Evolutionary conservation across 2,888 invertebrate genomes (phyloP).

Genomic region (Drosophila pegasa): DNA sequence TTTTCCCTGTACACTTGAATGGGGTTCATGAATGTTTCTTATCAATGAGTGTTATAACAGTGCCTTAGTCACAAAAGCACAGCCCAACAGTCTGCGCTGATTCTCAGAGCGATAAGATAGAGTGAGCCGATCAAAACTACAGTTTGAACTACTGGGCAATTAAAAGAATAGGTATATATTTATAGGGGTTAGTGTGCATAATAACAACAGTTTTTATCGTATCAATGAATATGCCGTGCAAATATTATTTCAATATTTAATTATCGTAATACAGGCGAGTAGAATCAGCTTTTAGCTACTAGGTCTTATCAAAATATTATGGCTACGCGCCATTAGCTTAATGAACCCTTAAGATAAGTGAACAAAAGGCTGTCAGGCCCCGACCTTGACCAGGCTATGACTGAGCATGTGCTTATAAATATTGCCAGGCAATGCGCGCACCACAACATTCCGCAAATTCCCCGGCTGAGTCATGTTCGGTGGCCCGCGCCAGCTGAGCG

Average conservation of each 20-base stretch:
- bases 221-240: conserved; percentile 17
- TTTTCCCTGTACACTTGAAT: no score
- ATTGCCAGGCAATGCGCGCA: conserved; percentile 11
- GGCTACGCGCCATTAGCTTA: conserved; percentile 45
- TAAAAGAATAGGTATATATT: neutral
- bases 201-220: neutral
- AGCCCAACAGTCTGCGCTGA: conserved; percentile 5
- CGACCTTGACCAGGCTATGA: conserved; percentile 41
- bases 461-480: conserved; percentile 60
- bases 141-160: neutral
- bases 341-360: conserved; percentile 47
- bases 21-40: neutral
- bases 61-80: neutral
- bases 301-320: conserved; percentile 38
- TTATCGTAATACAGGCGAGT: conserved; percentile 2
- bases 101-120: neutral
- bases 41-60: neutral
- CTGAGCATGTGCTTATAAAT: conserved; percentile 33
- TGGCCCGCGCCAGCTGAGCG: conserved; percentile 27
- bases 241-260: conserved; percentile 32
- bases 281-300: neutral
- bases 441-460: conserved; percentile 14
- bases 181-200: neutral
- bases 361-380: conserved; percentile 1
- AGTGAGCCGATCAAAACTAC: neutral